Conservation (phyloP, 2,797 vertebrate species). For the Fistularia commersonii region DNA sequence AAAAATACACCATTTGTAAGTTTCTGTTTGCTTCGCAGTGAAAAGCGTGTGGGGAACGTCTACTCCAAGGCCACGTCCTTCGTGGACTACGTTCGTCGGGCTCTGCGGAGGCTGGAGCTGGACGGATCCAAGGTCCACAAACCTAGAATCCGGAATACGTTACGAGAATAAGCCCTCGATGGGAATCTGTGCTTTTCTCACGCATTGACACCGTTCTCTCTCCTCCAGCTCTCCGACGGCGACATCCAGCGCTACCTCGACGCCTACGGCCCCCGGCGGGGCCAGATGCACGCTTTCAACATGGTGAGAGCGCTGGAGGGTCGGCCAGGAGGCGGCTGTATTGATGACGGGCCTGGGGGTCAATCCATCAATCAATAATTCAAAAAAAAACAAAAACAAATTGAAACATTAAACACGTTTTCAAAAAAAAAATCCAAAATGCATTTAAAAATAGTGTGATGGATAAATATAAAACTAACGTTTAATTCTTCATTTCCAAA, state of each 20-base stretch:
- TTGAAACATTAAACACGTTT: too few relatives aligned
- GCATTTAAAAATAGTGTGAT: too few relatives aligned
- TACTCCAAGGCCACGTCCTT: constrained; percentile 91
- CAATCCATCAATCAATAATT: too few relatives aligned
- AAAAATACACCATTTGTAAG: too few relatives aligned
- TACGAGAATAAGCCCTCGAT: too few relatives aligned
- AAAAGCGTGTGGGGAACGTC: constrained; percentile 88
- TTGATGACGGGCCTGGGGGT: too few relatives aligned
- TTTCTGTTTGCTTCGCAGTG: constrained; percentile 44
- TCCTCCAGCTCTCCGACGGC: constrained; percentile 80
- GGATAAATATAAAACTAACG: too few relatives aligned
- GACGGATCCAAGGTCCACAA: constrained; percentile 85
- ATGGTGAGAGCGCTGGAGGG: constrained; percentile 77
- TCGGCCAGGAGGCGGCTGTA: too few relatives aligned
- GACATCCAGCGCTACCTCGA: constrained; percentile 85
- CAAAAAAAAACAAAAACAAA: too few relatives aligned
- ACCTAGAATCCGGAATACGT: background rate
- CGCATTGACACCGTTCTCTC: constrained; percentile 12
- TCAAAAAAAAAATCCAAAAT: too few relatives aligned
- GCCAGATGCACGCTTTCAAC: constrained; percentile 92
- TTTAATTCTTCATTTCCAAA: too few relatives aligned
- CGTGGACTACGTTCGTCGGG: constrained; percentile 87
- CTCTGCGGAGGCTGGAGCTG: constrained; percentile 86
- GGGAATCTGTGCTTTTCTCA: background rate
- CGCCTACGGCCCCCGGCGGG: constrained; percentile 77